Conservation (phyloP, 2,888 invertebrate genomes). For the Scaptomyza caliginosa region DNA sequence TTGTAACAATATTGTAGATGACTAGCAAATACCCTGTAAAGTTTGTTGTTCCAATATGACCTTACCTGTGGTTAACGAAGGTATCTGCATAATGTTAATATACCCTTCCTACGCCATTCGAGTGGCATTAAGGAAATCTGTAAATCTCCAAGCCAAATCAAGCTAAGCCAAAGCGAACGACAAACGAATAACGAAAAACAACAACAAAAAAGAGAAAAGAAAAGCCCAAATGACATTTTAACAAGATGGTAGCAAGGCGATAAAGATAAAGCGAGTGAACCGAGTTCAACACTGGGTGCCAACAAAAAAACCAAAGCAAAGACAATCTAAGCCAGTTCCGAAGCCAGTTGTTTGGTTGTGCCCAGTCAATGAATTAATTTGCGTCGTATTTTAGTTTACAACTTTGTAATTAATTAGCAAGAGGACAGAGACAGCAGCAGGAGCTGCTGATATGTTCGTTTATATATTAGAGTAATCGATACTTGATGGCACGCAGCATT, state of each 20-base stretch:
- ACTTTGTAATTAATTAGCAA: slow-evolving; percentile 79
- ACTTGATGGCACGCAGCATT: slow-evolving; percentile 90
- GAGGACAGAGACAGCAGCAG: slow-evolving; percentile 24
- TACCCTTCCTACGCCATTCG: neutral
- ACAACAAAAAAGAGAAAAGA: neutral
- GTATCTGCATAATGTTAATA: no score
- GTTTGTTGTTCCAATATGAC: no score
- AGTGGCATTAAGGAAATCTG: slow-evolving; percentile 56
- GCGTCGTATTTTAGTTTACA: slow-evolving; percentile 71
- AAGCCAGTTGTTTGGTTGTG: neutral
- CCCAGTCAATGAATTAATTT: slow-evolving; percentile 74
- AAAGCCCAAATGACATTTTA: slow-evolving; percentile 64
- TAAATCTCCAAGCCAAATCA: slow-evolving; percentile 44
- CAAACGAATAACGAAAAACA: slow-evolving; percentile 24
- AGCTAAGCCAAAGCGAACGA: slow-evolving; percentile 7
- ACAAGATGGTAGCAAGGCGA: slow-evolving; percentile 70
- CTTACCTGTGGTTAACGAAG: no score
- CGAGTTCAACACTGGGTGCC: slow-evolving; percentile 70
- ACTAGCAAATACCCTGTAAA: neutral
- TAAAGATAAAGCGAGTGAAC: slow-evolving; percentile 50
- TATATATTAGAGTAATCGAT: slow-evolving; percentile 84
- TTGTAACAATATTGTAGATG: neutral
- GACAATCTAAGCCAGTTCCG: slow-evolving; percentile 70
- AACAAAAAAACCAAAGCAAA: slow-evolving; percentile 46
- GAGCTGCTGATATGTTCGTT: no score